phyloP scores from a whole-genome alignment of 92 coral and sea anemone species.

The Micromussa lordhowensis region DNA sequence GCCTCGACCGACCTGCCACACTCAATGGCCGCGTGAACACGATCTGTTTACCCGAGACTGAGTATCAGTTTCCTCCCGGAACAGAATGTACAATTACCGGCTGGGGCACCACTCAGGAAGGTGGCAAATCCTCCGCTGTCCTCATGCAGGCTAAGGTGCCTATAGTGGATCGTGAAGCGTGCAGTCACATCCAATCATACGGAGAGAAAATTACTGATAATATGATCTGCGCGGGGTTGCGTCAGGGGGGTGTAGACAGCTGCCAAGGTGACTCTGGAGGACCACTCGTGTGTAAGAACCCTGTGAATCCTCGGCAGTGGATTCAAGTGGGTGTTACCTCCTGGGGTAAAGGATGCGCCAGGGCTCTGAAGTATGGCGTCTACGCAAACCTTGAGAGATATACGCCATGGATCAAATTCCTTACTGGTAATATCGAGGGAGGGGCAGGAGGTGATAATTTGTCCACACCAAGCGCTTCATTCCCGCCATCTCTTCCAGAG shows the following conservation, averaged over 20 bases:
- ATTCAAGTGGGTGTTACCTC: conserved; percentile 78
- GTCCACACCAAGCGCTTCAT: conserved; percentile 12
- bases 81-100: conserved; percentile 77
- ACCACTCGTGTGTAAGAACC: conserved; percentile 80
- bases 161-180: conserved; percentile 61
- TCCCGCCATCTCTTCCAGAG: conserved; percentile 41
- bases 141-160: conserved; percentile 88
- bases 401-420: conserved; percentile 71
- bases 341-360: conserved; percentile 85
- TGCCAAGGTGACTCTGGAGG: conserved; percentile 90
- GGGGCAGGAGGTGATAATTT: not conserved
- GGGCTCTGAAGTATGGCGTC: conserved; percentile 82
- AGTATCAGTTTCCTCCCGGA: conserved; percentile 73
- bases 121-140: conserved; percentile 59
- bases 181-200: conserved; percentile 74
- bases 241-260: conserved; percentile 84
- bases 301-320: conserved; percentile 84
- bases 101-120: conserved; percentile 75
- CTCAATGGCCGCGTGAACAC: conserved; percentile 80
- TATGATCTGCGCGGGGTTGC: conserved; percentile 82
- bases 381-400: conserved; percentile 71
- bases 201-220: conserved; percentile 77
- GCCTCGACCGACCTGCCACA: conserved; percentile 72
- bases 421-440: conserved; percentile 52
- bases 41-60: conserved; percentile 77